A percentile compares a stretch with the other conserved stretches of the same genome.
Conservation (phyloP, 2,888 invertebrate species). For the Polietes domitor region DNA sequence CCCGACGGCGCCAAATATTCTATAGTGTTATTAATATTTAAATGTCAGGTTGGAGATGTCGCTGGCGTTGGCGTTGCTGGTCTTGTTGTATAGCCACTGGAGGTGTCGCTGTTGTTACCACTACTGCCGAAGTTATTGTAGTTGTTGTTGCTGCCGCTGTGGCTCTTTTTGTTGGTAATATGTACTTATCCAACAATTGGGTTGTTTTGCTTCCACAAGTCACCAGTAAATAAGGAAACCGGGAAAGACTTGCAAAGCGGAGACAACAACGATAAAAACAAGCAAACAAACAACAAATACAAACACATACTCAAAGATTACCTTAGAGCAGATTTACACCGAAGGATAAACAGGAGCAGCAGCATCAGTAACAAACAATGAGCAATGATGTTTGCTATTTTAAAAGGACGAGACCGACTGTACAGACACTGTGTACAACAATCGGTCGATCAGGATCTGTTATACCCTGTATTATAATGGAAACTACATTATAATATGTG, state of each 20-base stretch:
- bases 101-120: background rate
- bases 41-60: constrained; percentile 63
- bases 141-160: background rate
- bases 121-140: background rate
- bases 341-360: background rate
- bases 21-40: constrained; percentile 63
- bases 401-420: background rate
- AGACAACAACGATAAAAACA: background rate
- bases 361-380: background rate
- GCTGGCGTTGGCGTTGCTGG: background rate
- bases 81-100: background rate
- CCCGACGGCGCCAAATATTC: constrained; percentile 57
- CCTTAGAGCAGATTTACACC: background rate
- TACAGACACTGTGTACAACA: too few species aligned
- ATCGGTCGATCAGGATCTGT: too few species aligned
- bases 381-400: constrained; percentile 36
- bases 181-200: constrained; percentile 54
- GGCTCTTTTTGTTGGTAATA: background rate
- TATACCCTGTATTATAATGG: too few species aligned
- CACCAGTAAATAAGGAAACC: constrained; percentile 36
- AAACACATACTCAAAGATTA: constrained; percentile 21
- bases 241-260: background rate
- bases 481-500: too few species aligned
- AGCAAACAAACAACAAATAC: constrained; percentile 8
- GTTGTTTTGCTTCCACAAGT: constrained; percentile 45